A percentile compares a stretch with the other conserved stretches of the same genome.
Evolutionary conservation across 37 sponge, comb jelly and placozoan species (phyloP).

Genomic region (Cliona cf. orientalis): DNA sequence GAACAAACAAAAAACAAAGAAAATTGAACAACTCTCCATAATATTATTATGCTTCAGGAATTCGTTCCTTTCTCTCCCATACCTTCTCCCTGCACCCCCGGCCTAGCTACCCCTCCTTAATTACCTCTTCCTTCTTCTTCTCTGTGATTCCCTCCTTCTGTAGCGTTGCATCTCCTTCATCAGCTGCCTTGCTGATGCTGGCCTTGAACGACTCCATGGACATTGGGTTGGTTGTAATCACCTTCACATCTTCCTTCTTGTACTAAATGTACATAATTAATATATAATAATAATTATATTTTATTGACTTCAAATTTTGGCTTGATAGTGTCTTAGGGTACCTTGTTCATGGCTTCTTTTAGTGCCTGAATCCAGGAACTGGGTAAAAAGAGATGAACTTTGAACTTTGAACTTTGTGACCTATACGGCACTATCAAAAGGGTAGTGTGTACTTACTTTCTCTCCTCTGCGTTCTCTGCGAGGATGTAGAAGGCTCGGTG

Average conservation of each 20-base stretch:
- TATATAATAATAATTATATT: neutral
- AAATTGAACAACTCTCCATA: too few species aligned
- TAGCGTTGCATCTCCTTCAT: neutral
- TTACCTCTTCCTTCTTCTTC: constrained; percentile 23
- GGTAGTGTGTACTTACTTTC: constrained; percentile 33
- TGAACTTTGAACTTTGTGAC: neutral
- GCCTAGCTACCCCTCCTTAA: too few species aligned
- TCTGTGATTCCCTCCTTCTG: neutral
- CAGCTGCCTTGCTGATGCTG: neutral
- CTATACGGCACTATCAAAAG: neutral
- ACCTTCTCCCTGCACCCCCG: too few species aligned
- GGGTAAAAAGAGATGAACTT: neutral
- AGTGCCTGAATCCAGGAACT: constrained; percentile 68
- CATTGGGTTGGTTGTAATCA: neutral
- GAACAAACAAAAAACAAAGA: neutral
- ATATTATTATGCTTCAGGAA: too few species aligned
- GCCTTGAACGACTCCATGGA: constrained; percentile 10
- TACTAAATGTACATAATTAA: neutral
- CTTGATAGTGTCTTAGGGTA: neutral
- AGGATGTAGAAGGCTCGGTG: constrained; percentile 43
- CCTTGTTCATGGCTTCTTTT: constrained; percentile 44
- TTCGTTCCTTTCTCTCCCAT: too few species aligned
- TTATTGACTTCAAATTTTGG: neutral
- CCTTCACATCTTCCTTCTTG: neutral
- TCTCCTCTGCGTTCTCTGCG: constrained; percentile 53